These are phyloP conservation scores for Pagetopsis macropterus DNA, from an alignment of 2,797 vertebrate species.

Conservation along the genomic window DNA sequence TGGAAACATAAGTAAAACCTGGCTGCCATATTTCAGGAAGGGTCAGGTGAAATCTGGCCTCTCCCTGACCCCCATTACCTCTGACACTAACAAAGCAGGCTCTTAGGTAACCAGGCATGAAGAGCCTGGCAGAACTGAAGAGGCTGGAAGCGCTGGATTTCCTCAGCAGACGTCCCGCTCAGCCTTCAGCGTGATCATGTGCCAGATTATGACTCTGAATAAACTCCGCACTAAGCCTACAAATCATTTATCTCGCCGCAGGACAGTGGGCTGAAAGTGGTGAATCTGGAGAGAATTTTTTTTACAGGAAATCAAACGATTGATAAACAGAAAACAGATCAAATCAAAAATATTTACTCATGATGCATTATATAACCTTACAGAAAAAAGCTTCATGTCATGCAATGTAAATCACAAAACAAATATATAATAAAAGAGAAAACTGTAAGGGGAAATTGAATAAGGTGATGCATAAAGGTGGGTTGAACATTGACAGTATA, in stretches of 20 bases:
- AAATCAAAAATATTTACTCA: constrained; percentile 28
- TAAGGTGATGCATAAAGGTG: constrained; percentile 19
- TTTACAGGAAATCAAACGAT: constrained; percentile 30
- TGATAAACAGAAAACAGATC: constrained; percentile 42
- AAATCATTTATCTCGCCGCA: constrained; percentile 63
- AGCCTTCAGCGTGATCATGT: constrained; percentile 71
- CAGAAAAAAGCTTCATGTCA: neutral
- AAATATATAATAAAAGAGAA: neutral
- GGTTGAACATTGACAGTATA: constrained; percentile 25
- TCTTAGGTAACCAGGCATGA: constrained; percentile 81
- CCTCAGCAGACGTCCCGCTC: constrained; percentile 62
- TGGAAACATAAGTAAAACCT: constrained; percentile 55
- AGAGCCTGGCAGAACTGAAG: constrained; percentile 65
- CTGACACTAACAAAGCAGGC: constrained; percentile 74
- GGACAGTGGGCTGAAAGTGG: constrained; percentile 41
- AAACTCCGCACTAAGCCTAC: constrained; percentile 43
- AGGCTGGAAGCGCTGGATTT: constrained; percentile 59
- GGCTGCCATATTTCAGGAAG: constrained; percentile 67
- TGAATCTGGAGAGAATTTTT: constrained; percentile 19
- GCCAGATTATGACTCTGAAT: constrained; percentile 72
- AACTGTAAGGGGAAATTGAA: constrained; percentile 15
- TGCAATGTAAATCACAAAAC: neutral
- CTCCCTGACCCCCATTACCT: constrained; percentile 75
- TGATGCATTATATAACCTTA: constrained; percentile 20
- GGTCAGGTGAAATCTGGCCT: constrained; percentile 74